Base-by-base conservation (phyloP, 2,888 invertebrate genomes). In the Amphipyra tragopoginis region DNA sequence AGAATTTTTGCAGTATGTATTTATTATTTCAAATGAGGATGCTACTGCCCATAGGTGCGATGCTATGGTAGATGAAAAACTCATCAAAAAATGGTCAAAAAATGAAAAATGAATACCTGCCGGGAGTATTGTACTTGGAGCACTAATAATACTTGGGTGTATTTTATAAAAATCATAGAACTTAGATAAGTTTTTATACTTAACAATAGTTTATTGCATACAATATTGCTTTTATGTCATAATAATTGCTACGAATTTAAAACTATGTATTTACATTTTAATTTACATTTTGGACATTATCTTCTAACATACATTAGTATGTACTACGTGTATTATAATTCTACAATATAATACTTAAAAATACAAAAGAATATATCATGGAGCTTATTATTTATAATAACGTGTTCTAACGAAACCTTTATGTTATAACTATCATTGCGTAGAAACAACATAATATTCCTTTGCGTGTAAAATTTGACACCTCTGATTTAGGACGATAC, bases 401-500 rank as follows among this genome's bases (percentile, higher is more conserved):
- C 14, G 29, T 60, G 33, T 57, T 65, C n/a, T 54, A 39, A 53
- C 45, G 45, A 52, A 61, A 65, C 6, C 34, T 43, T 40, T 26
- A 61, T 33, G 61, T 45, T 55, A 49, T 52, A 40, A 54, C 49
- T 64, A 64, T 50, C 59, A 64, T 72, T 64, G 49, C 43, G 51
- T 48, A 33, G 56, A 48, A 7, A 64, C 65, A 67, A 70, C 60
- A 42, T 15, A 55, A 62, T 66, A 47, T 65, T 61, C 39, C 43
- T 64, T 58, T 59, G 40, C 42, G 50, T 69, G 75, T 70, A 64
- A 73, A 15, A 76, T 81, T 82, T 83, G 69, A 69, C 81, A 83
- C 77, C 74, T 80, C 57, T 51, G 66, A 81, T 84, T 77, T 82
- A 75, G 84, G 74, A 76, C 80, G 72, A 70, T 72, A 68, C 21